These are phyloP conservation scores for Aricia artaxerxes DNA, from an alignment of 2,888 invertebrate genomes.

Conservation along the genomic window DNA sequence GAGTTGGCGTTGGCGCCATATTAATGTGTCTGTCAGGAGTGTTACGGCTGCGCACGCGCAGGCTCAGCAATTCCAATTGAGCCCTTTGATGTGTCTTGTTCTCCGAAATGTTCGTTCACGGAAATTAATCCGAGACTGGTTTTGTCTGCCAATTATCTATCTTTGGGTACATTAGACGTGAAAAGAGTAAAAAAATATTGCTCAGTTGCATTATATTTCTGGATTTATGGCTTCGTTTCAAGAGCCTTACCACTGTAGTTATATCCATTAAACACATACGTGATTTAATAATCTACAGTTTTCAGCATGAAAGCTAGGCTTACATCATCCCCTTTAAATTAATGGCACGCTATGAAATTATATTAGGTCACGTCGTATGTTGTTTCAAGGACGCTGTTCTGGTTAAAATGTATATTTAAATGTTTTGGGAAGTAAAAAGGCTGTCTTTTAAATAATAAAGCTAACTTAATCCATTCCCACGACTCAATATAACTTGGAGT, in stretches of 20 bases:
- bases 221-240: background rate
- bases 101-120: conserved; percentile 47
- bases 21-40: conserved; percentile 55
- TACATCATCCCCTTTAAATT: background rate
- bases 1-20: conserved; percentile 57
- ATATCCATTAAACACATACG: background rate
- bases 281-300: background rate
- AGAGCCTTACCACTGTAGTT: background rate
- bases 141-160: conserved; percentile 15
- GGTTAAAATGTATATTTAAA: background rate
- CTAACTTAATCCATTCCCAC: conserved; percentile 15
- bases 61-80: conserved; percentile 52
- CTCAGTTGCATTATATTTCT: background rate
- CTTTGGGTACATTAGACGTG: conserved; percentile 3
- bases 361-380: background rate
- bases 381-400: background rate
- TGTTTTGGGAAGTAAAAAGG: background rate
- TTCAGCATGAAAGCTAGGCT: background rate
- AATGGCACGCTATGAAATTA: conserved; percentile 6
- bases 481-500: background rate
- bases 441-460: background rate
- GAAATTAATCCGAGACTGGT: conserved; percentile 42
- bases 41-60: conserved; percentile 56
- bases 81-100: conserved; percentile 63
- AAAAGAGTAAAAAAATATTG: background rate